Evolutionary conservation across 2,888 invertebrate genomes (phyloP), one percentile per base, ranked within the genome.

Genomic region (Subacronicta megacephala): DNA sequence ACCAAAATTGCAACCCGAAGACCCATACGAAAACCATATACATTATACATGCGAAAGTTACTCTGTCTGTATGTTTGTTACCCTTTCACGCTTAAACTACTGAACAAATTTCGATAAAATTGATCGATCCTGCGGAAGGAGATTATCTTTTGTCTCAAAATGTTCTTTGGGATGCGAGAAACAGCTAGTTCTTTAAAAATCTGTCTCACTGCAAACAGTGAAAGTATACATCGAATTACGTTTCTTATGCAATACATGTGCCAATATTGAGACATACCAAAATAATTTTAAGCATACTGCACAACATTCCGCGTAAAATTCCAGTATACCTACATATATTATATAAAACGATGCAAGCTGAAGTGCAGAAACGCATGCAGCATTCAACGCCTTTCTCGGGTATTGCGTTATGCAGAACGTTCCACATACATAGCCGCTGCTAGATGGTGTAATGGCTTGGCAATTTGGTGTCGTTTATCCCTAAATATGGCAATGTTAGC

Each of bases 401-500:
- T 33, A 53, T 72, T 75, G 68, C 72, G 58, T 60, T 72, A 63
- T 59, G 38, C 57, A 56, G 54, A 61, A 53, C 55, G 55, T 65
- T 68, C 67, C 44, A 73, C 46, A 62, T 68, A 73, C 43, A 62
- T 68, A 45, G 51, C 47, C 42, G 54, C 38, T 46, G 37, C 43
- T 26, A 26, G 9, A 26, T 26, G 26, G 10, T 50, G 51, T 50
- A 51, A 18, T 37, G 31, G 36, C 56, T 51, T 37, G 45, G 47
- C 45, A 54, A 54, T 63, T 62, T 63, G 62, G 65, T 62, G 56
- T 56, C 63, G 58, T 64, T 73, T 75, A 73, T 69, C 63, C 60
- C 69, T 75, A 47, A 77, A 80, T 71, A 66, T 59, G 75, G 67
- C 20, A 13, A 12, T 18, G 41, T 40, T 13, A 31, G 44, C 60